phyloP scores from a whole-genome alignment of 2,888 invertebrate genomes.

The Salpingus planirostris region DNA sequence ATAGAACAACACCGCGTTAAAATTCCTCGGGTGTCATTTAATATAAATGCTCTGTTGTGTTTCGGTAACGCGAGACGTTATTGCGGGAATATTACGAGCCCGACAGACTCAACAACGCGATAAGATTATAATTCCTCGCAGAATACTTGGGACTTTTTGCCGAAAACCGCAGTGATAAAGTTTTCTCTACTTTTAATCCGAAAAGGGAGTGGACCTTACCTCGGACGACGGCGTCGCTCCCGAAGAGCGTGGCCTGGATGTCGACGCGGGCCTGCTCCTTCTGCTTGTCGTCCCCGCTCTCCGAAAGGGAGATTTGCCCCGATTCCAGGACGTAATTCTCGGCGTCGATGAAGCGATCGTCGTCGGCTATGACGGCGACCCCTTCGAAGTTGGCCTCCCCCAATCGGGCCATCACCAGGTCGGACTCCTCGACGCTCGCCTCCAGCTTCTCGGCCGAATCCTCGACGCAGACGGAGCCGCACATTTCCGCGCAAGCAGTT shows the following conservation, averaged over 20 bases:
- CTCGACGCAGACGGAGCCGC: constrained; percentile 25
- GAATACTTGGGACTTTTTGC: too few species aligned
- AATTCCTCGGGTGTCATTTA: too few species aligned
- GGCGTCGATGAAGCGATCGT: constrained; percentile 66
- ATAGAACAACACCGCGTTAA: too few species aligned
- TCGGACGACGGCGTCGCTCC: constrained; percentile 16
- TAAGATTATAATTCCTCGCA: too few species aligned
- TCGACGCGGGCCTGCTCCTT: constrained; percentile 31
- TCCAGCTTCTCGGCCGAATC: constrained; percentile 36
- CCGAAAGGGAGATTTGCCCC: constrained; percentile 42
- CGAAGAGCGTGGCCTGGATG: constrained; percentile 39
- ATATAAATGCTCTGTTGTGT: too few species aligned
- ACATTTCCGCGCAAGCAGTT: constrained; percentile 30
- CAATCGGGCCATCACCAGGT: constrained; percentile 34
- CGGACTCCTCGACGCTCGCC: constrained; percentile 40
- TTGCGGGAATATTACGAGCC: too few species aligned
- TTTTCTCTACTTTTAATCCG: too few species aligned
- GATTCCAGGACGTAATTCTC: constrained; percentile 69
- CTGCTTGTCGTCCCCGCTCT: constrained; percentile 19
- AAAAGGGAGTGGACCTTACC: neutral
- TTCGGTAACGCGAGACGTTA: too few species aligned
- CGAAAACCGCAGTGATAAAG: too few species aligned
- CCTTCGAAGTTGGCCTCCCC: constrained; percentile 26
- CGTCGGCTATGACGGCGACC: constrained; percentile 34
- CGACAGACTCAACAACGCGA: too few species aligned